A percentile compares a stretch with the other conserved stretches of the same genome.
phyloP scores from a whole-genome alignment of 2,113 vertebrate genomes.

The Anolis sagrei region DNA sequence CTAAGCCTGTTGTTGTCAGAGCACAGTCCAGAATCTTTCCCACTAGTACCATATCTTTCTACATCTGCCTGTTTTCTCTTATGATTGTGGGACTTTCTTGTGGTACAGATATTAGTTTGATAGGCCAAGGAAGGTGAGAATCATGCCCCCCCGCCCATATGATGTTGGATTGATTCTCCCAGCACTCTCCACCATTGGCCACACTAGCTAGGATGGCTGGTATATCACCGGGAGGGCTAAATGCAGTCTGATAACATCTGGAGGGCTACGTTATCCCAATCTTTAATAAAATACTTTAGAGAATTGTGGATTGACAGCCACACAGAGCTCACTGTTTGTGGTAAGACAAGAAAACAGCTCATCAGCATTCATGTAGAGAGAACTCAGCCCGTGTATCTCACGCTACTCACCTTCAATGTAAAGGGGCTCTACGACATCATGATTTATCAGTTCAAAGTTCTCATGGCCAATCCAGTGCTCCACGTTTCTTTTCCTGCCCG shows the following conservation, averaged over 20 bases:
- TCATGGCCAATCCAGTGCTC: conserved; percentile 99
- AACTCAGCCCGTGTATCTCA: neutral
- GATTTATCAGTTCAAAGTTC: conserved; percentile 99
- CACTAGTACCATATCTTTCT: too few relatives aligned
- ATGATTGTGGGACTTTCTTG: too few relatives aligned
- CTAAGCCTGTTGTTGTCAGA: neutral
- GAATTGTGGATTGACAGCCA: neutral
- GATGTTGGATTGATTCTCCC: neutral
- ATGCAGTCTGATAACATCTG: too few relatives aligned
- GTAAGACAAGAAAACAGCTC: neutral
- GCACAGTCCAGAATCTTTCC: neutral
- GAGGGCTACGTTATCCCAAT: too few relatives aligned
- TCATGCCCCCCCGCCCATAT: neutral
- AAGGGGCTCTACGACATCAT: conserved; percentile 97
- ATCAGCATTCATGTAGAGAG: neutral
- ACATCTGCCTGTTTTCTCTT: too few relatives aligned
- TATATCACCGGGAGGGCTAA: too few relatives aligned
- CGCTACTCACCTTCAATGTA: conserved; percentile 93
- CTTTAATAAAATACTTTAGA: neutral
- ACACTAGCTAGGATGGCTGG: neutral
- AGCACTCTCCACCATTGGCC: neutral
- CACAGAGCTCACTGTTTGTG: neutral
- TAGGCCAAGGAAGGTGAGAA: too few relatives aligned
- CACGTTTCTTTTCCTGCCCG: conserved; percentile 96
- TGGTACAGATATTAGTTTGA: too few relatives aligned